Conservation (phyloP, 92 coral and sea anemone species). For the Zoanthus sociatus region DNA sequence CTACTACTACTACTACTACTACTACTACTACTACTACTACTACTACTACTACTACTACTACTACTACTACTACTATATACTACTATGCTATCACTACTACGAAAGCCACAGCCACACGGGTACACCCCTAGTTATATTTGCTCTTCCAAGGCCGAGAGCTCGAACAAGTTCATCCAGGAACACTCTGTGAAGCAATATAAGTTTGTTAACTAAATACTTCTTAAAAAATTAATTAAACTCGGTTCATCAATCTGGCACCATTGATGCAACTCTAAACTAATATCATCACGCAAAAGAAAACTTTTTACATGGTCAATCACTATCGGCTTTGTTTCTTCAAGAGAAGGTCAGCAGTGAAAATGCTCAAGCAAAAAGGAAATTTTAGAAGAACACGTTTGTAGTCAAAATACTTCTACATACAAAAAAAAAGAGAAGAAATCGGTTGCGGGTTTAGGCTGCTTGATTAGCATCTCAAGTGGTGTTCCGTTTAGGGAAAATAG, state of each 20-base stretch:
- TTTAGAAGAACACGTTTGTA: neutral
- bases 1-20: no score
- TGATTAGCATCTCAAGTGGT: neutral
- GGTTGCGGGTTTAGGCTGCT: neutral
- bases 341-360: neutral
- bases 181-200: neutral
- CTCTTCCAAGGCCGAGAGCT: no score
- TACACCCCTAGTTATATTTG: no score
- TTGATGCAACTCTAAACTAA: neutral
- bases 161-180: no score
- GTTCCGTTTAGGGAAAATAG: neutral
- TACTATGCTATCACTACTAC: no score
- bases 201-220: neutral
- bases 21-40: no score
- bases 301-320: neutral
- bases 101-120: no score
- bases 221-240: neutral
- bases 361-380: neutral
- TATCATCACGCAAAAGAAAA: neutral
- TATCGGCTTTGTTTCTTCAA: neutral
- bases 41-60: no score
- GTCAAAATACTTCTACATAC: neutral
- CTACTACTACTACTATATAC: no score
- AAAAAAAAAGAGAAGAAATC: neutral
- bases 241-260: neutral